phyloP scores from a whole-genome alignment of 1,140 invertebrate species.

The Drosophila fuyamai region DNA sequence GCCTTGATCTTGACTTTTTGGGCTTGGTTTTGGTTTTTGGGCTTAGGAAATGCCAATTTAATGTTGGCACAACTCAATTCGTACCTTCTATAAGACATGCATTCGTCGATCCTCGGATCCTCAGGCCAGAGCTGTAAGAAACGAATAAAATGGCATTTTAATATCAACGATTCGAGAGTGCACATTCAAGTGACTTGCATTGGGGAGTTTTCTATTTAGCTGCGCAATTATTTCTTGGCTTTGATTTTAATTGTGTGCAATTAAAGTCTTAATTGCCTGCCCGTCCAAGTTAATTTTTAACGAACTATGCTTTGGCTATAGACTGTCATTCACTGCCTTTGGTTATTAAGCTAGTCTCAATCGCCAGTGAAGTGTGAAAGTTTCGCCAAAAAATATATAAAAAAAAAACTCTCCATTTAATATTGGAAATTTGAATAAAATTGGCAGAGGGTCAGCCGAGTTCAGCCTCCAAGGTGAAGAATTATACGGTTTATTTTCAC shows the following conservation, averaged over 20 bases:
- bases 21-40: constrained; percentile 8
- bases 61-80: constrained; percentile 45
- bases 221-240: constrained; percentile 61
- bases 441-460: constrained; percentile 17
- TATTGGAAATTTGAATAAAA: constrained; percentile 13
- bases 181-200: constrained; percentile 47
- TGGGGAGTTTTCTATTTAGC: constrained; percentile 46
- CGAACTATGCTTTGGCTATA: constrained; percentile 50
- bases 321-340: constrained; percentile 47
- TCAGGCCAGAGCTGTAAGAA: constrained; percentile 27
- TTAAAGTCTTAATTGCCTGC: constrained; percentile 72
- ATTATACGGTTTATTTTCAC: constrained; percentile 9
- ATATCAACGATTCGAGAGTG: constrained; percentile 41
- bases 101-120: constrained; percentile 37
- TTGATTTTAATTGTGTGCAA: constrained; percentile 76
- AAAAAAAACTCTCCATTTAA: neutral
- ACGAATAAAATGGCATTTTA: constrained; percentile 24
- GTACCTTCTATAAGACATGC: constrained; percentile 75
- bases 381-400: constrained; percentile 13
- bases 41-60: constrained; percentile 22
- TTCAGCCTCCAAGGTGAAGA: constrained; percentile 25
- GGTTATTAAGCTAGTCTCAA: constrained; percentile 52
- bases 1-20: constrained; percentile 16
- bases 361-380: constrained; percentile 61
- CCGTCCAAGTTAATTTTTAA: constrained; percentile 69